These are phyloP conservation scores for Gallirallus australis DNA, from an alignment of 2,797 vertebrate genomes.

Conservation along the genomic window DNA sequence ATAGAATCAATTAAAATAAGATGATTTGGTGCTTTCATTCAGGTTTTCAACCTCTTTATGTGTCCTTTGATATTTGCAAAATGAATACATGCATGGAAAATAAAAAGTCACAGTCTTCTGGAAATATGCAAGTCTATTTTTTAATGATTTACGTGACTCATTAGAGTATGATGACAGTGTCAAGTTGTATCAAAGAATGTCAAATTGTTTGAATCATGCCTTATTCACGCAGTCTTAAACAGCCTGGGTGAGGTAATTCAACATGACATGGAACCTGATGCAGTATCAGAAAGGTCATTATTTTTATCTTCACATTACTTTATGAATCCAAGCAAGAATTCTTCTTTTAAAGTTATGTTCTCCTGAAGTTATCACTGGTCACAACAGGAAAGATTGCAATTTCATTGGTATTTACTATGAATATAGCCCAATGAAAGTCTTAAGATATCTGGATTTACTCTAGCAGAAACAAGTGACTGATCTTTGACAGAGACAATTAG, in stretches of 20 bases:
- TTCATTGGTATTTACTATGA: not conserved
- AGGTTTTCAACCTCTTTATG: not conserved
- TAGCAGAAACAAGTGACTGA: not conserved
- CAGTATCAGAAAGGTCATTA: not conserved
- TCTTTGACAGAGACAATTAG: not conserved
- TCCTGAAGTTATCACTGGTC: not conserved
- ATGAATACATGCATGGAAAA: not conserved
- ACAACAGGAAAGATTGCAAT: not conserved
- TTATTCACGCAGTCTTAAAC: not conserved
- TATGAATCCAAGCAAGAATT: not conserved
- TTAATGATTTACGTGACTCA: not conserved
- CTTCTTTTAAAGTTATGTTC: not conserved
- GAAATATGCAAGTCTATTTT: not conserved
- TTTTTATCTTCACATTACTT: not conserved
- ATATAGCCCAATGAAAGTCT: not conserved
- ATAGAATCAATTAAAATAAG: not conserved
- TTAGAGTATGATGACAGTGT: not conserved
- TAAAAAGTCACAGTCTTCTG: not conserved
- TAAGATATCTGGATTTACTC: not conserved
- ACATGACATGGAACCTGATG: not conserved
- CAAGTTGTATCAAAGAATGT: not conserved
- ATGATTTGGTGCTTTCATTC: not conserved
- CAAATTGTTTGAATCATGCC: conserved; percentile 2
- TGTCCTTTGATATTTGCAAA: not conserved
- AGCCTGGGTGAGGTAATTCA: not conserved